Evolutionary conservation across 2,797 vertebrate species (phyloP).

Genomic region (Microctenopoma lineatum): DNA sequence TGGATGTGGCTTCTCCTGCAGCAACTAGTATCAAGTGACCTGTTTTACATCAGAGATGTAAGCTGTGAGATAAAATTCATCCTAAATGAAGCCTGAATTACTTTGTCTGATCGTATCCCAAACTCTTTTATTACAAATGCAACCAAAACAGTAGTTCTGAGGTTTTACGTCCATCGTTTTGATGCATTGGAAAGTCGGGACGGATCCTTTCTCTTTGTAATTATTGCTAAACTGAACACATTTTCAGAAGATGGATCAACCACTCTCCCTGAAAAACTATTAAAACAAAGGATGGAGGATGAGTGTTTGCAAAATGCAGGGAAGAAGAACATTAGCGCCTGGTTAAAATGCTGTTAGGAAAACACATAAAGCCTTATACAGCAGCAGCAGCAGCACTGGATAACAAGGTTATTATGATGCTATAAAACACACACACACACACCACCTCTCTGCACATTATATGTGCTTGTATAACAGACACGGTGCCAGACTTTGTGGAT

Average conservation of each 20-base stretch:
- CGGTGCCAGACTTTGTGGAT: not conserved
- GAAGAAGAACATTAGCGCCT: slow-evolving; percentile 12
- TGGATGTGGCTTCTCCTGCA: not conserved
- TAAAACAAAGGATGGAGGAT: not conserved
- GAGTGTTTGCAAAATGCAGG: slow-evolving; percentile 13
- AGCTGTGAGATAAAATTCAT: too few relatives aligned
- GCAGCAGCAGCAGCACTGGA: slow-evolving; percentile 11
- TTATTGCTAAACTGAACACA: not conserved
- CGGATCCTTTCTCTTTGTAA: not conserved
- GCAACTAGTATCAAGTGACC: not conserved
- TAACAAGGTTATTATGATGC: not conserved
- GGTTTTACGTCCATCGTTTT: too few relatives aligned
- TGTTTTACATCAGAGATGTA: not conserved
- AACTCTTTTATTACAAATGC: too few relatives aligned
- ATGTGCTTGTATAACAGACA: not conserved
- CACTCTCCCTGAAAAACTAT: not conserved
- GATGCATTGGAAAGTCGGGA: too few relatives aligned
- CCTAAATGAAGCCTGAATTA: too few relatives aligned
- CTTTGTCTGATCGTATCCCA: too few relatives aligned
- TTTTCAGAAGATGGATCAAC: not conserved
- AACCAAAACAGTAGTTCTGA: too few relatives aligned
- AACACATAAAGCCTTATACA: slow-evolving; percentile 28
- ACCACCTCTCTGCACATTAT: not conserved
- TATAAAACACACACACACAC: not conserved
- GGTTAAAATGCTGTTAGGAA: slow-evolving; percentile 26